A percentile compares a stretch with the other conserved stretches of the same genome.
Evolutionary conservation across 2,888 invertebrate species (phyloP).

Genomic region (Loripinus fragilis): DNA sequence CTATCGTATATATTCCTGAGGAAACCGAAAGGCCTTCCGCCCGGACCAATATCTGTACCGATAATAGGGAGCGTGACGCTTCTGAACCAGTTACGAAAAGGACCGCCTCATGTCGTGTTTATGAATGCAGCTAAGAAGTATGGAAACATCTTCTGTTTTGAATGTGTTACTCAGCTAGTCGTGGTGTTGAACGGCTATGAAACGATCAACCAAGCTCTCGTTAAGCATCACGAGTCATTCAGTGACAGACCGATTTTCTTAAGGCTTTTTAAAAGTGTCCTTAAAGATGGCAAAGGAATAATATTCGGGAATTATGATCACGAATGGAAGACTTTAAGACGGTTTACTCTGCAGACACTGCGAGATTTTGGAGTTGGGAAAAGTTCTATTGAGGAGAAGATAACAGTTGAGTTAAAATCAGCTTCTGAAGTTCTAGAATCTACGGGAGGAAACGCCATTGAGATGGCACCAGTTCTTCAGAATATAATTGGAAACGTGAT

Average conservation of each 20-base stretch:
- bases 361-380: too few species aligned
- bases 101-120: constrained; percentile 32
- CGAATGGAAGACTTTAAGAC: too few species aligned
- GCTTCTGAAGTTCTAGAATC: too few species aligned
- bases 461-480: too few species aligned
- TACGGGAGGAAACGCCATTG: too few species aligned
- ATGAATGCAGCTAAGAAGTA: constrained; percentile 29
- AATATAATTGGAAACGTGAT: too few species aligned
- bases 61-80: constrained; percentile 20
- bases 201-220: constrained; percentile 48
- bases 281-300: neutral
- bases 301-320: neutral
- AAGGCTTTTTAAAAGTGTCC: neutral
- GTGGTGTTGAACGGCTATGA: constrained; percentile 52
- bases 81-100: too few species aligned
- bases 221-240: constrained; percentile 40
- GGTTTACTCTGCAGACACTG: too few species aligned
- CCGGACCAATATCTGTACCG: constrained; percentile 42
- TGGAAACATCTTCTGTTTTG: constrained; percentile 50
- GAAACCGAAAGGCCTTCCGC: too few species aligned
- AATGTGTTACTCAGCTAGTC: constrained; percentile 35
- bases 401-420: too few species aligned
- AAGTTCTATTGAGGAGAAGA: too few species aligned
- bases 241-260: constrained; percentile 38
- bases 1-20: too few species aligned